Percentiles rank a stretch among this genome's conserved stretches.
These are phyloP conservation scores for Lepus europaeus DNA, from an alignment of 2,113 vertebrate genomes.

Conservation along the genomic window DNA sequence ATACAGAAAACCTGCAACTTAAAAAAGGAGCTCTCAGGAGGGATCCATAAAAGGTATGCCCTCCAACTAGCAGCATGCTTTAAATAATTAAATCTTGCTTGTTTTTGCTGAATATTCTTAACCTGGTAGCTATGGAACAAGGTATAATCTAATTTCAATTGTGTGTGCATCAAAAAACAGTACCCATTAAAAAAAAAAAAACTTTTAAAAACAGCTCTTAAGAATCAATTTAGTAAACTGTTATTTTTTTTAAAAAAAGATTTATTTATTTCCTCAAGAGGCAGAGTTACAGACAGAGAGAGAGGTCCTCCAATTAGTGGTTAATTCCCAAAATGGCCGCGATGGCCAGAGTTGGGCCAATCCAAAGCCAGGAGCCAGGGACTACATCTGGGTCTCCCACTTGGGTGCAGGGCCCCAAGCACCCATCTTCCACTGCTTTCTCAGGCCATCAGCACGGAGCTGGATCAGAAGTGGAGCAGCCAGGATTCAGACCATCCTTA, in stretches of 20 bases:
- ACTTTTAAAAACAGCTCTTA: slow-evolving; percentile 32
- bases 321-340: no score
- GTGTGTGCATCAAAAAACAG: slow-evolving; percentile 50
- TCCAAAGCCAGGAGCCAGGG: no score
- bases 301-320: no score
- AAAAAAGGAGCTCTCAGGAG: neutral
- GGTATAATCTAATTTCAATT: slow-evolving; percentile 68
- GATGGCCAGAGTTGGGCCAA: no score
- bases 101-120: slow-evolving; percentile 65
- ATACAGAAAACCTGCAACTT: slow-evolving; percentile 40
- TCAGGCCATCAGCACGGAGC: no score
- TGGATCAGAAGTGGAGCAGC: no score
- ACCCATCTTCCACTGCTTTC: no score
- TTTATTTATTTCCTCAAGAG: no score
- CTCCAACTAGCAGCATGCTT: slow-evolving; percentile 39
- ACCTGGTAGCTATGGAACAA: slow-evolving; percentile 54
- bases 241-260: neutral
- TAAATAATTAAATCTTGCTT: slow-evolving; percentile 71
- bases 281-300: no score
- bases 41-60: neutral
- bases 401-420: no score
- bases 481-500: no score
- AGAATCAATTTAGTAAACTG: slow-evolving; percentile 41
- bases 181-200: neutral
- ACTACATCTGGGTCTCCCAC: no score